These are phyloP conservation scores for Phasianus colchicus DNA, from an alignment of 2,113 vertebrate species.

Conservation along the genomic window DNA sequence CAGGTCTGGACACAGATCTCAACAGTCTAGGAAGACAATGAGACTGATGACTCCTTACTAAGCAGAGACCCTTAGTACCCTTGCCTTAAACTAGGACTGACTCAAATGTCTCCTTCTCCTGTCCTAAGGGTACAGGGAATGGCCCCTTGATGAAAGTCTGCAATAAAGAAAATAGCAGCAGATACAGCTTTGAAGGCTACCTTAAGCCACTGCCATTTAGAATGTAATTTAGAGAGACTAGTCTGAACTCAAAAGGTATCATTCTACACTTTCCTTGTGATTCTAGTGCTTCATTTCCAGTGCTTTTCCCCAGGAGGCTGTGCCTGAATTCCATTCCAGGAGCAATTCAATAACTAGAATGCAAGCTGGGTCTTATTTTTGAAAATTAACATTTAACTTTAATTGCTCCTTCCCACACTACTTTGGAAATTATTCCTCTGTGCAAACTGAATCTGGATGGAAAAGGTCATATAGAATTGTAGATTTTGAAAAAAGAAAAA, in stretches of 20 bases:
- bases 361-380: conserved; percentile 37
- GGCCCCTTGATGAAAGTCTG: neutral
- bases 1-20: neutral
- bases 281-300: neutral
- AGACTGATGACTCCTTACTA: neutral
- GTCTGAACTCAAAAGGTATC: neutral
- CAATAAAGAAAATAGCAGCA: neutral
- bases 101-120: neutral
- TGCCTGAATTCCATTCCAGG: neutral
- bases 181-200: neutral
- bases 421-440: conserved; percentile 49
- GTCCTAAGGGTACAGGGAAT: neutral
- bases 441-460: conserved; percentile 10
- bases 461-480: conserved; percentile 62
- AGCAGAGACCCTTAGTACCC: neutral
- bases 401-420: conserved; percentile 49
- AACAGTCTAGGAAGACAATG: neutral
- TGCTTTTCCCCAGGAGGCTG: neutral
- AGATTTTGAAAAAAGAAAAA: neutral
- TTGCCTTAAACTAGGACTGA: neutral
- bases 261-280: neutral
- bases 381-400: conserved; percentile 69
- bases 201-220: neutral
- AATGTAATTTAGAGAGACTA: neutral
- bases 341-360: conserved; percentile 19